Conservation (phyloP, 2,888 invertebrate genomes). For the Melikaiella ostensackeni region DNA sequence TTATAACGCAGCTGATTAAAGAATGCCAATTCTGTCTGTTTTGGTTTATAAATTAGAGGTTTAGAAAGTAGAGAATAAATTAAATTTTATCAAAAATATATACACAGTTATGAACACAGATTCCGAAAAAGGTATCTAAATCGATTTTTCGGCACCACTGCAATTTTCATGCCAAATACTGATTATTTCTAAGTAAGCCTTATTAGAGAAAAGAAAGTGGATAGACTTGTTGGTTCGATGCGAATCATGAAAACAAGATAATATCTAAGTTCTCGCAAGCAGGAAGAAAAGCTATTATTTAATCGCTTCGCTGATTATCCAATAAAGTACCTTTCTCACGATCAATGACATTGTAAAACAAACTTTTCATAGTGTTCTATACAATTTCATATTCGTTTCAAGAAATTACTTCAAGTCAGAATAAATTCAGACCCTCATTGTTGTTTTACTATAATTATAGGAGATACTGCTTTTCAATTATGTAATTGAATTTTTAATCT, state of each 20-base stretch:
- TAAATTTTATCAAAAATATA: neutral
- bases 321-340: slow-evolving; percentile 17
- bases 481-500: neutral
- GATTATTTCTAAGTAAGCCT: slow-evolving; percentile 13
- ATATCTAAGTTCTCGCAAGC: slow-evolving; percentile 18
- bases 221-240: neutral
- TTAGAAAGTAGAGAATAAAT: neutral
- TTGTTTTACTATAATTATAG: neutral
- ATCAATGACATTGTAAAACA: slow-evolving; percentile 11
- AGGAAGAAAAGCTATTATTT: slow-evolving; percentile 37
- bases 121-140: neutral
- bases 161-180: neutral
- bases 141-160: neutral
- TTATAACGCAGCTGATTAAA: neutral
- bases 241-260: slow-evolving; percentile 34
- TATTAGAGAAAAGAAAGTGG: slow-evolving; percentile 20
- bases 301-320: slow-evolving; percentile 33
- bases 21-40: neutral
- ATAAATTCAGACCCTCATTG: neutral
- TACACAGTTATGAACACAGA: neutral
- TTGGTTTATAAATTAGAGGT: neutral
- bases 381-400: slow-evolving; percentile 8
- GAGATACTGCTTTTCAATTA: neutral
- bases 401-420: neutral
- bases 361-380: neutral